Evolutionary conservation across 2,113 vertebrate species (phyloP).

Genomic region (Pantherophis guttatus): DNA sequence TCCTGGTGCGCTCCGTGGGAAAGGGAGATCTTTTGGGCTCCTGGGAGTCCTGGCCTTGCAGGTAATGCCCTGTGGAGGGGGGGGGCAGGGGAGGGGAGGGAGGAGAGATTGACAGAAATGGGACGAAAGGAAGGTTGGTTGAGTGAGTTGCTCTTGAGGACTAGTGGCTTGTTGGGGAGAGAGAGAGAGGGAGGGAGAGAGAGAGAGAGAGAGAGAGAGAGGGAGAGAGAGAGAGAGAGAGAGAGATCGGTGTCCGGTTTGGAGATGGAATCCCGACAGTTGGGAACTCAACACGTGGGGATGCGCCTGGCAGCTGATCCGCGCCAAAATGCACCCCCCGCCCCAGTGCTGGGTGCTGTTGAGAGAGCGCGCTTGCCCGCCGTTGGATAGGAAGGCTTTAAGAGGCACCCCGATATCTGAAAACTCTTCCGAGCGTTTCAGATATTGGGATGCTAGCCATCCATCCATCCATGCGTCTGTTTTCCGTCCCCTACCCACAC

Average conservation of each 20-base stretch:
- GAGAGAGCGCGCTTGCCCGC: not conserved
- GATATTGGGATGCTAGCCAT: not conserved
- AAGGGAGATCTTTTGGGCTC: not conserved
- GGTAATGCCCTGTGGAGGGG: slow-evolving; percentile 32
- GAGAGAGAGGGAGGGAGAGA: no score
- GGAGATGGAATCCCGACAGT: not conserved
- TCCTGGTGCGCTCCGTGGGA: not conserved
- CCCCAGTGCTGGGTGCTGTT: not conserved
- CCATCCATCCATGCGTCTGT: not conserved
- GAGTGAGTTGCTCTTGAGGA: not conserved
- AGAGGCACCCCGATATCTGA: not conserved
- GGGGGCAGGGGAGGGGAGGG: not conserved
- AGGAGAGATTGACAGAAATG: not conserved
- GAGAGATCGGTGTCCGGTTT: not conserved
- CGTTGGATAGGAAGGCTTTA: not conserved
- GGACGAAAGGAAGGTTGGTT: not conserved
- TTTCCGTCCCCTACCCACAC: no score
- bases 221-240: not conserved
- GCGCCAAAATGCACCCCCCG: not conserved
- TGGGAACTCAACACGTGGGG: not conserved
- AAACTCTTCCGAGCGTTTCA: not conserved
- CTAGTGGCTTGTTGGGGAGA: not conserved
- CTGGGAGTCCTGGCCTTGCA: not conserved
- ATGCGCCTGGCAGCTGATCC: not conserved
- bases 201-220: no score